Evolutionary conservation across 2,113 vertebrate species (phyloP), one percentile per base, ranked within the genome.

Genomic region (Scortum barcoo): DNA sequence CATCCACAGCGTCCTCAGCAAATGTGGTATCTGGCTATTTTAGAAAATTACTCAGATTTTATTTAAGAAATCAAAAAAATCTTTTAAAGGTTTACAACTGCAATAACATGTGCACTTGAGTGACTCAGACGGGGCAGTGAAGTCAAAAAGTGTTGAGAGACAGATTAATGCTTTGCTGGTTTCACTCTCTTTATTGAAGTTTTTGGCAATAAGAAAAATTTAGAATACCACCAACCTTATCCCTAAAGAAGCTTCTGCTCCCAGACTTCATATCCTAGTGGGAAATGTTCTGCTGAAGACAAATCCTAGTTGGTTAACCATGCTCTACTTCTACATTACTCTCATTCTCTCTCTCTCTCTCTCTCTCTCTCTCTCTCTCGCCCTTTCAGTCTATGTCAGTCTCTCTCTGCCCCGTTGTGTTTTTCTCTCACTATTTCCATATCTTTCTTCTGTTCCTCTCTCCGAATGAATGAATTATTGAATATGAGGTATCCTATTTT

Each of bases 391-490:
- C 56, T 48, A 7, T 26, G 61, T 72, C 38, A 48, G 74, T 4
- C 36, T 58, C 20, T 54, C 36, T 68, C 38, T 50, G 3, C 11
- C 40, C 11, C 1, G 2, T 0, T 11, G 11, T 54, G 17, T 73
- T 70, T 69, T 62, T 46, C 22, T 40, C 70, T 42, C 24, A 26
- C 44, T 40, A 78, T 30, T 69, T 50, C 33, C 10, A 26, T 11
- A 2, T 66, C 8, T 54, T 68, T 76, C n/a, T 58, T 68, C 58
- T 70, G 22, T 76, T 76, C 50, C 26, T 42, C 54, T 67, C 54
- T 72, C 38, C 42, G 53, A 14, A 63, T n/a, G n/a, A 4, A 87
- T 90, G 58, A 87, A 90, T 90, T 77, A 90, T 90, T 89, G 14
- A 92, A 81, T 12, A 54, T 38, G 36, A 66, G 54, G 54, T 60